Evolutionary conservation across 2,888 invertebrate species (phyloP).

Genomic region (Hesperia comma): DNA sequence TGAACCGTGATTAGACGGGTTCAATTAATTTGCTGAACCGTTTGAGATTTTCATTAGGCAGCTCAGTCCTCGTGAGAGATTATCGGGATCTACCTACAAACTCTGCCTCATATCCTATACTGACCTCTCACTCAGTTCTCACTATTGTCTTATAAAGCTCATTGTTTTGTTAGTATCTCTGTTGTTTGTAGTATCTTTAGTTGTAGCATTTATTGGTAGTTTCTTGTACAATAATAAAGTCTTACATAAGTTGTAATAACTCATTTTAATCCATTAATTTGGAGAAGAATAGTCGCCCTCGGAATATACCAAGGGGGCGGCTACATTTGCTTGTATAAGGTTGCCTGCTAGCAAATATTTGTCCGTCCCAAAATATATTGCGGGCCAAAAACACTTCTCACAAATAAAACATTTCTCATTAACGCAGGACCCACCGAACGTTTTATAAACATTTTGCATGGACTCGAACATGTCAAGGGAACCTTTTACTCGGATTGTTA

Average conservation of each 20-base stretch:
- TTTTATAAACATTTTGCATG: conserved; percentile 27
- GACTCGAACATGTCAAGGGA: conserved; percentile 7
- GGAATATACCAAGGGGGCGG: no score
- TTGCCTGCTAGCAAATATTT: conserved; percentile 45
- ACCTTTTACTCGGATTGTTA: background rate
- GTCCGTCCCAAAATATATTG: conserved; percentile 42
- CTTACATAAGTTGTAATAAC: no score
- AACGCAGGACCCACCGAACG: conserved; percentile 31
- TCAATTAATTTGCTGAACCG: conserved; percentile 15
- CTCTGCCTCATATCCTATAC: conserved; percentile 17
- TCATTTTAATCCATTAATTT: no score
- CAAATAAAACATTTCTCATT: conserved; percentile 47
- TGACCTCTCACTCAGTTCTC: no score
- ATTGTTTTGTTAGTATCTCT: no score
- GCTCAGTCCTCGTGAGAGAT: conserved; percentile 20
- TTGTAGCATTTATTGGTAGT: no score
- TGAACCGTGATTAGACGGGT: conserved; percentile 5
- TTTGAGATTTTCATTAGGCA: conserved; percentile 17
- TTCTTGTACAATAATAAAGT: no score
- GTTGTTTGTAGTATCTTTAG: no score
- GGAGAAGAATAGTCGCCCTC: no score
- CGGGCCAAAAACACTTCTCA: conserved; percentile 44
- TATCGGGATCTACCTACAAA: conserved; percentile 15
- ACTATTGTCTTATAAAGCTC: no score
- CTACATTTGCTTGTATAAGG: no score